Base-by-base conservation (phyloP, 2,888 invertebrate genomes). In the Esperia sulphurella region DNA sequence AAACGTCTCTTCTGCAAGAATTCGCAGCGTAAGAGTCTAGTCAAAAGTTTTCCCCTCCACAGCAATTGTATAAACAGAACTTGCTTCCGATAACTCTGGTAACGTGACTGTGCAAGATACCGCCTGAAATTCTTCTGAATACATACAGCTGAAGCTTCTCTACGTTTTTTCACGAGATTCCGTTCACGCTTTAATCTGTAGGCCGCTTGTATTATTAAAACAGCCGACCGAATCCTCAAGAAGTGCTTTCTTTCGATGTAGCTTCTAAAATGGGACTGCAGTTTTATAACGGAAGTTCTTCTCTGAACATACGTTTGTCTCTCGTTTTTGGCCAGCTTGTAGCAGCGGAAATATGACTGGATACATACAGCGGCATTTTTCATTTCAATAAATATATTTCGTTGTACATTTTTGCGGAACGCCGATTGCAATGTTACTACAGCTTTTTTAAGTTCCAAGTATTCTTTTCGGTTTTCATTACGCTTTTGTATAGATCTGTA, bases 1-100 rank as follows among this genome's bases (percentile, higher is more conserved):
- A 71, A 41, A 12, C 53, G 61, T 59, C 63, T 75, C 62, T 79
- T 83, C 46, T 79, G 76, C 48, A 77, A 51, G 59, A 68, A 86
- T 30, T 78, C 79, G 35, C 70, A 76, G 49, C 73, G 83, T 52
- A 83, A 58, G 51, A 72, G 54, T 54, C 83, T 77, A 58, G 83
- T 86, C 10, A 75, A 43, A 13, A 79, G 55, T 56, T 77, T 83
- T 1, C 83, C 83, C 62, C 77, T 77, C 86, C 90, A 91, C 48
- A 79, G 56, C 46, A 55, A 73, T 57, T 91, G 90, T 47, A 91
- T 57, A 38, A 65, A 68, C 42, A 79, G 57, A 0, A 81, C 72
- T 14, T 74, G 69, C 41, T 65, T 58, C 31, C 66, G 70, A 44
- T 77, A 76, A 40, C 64, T 52, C n/a, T 49, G 51, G 57, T 82